Evolutionary conservation across 92 coral and sea anemone species (phyloP).

Genomic region (Palythoa caribaeorum): DNA sequence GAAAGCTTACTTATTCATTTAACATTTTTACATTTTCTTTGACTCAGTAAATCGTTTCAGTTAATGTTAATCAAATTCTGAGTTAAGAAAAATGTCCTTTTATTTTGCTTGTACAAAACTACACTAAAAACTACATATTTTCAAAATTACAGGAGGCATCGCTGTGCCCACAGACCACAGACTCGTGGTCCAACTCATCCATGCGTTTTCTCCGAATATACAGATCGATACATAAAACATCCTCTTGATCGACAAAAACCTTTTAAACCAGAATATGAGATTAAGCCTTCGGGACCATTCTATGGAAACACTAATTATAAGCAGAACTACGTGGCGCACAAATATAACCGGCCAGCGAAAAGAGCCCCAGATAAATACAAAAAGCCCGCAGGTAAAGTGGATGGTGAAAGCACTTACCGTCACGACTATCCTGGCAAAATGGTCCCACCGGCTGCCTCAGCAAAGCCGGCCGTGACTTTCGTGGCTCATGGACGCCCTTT

Average conservation of each 20-base stretch:
- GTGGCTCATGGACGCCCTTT: slow-evolving; percentile 84
- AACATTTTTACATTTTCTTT: neutral
- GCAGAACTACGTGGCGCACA: slow-evolving; percentile 83
- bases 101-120: neutral
- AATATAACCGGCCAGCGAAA: slow-evolving; percentile 82
- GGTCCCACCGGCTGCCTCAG: slow-evolving; percentile 88
- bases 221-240: slow-evolving; percentile 90
- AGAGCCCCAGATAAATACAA: slow-evolving; percentile 81
- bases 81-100: neutral
- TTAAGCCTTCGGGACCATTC: slow-evolving; percentile 88
- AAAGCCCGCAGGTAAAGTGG: slow-evolving; percentile 89
- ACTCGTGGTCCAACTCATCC: slow-evolving; percentile 77
- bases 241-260: slow-evolving; percentile 83
- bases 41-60: too few relatives aligned
- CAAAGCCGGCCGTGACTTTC: slow-evolving; percentile 85
- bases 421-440: slow-evolving; percentile 90
- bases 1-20: neutral
- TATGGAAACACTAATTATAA: slow-evolving; percentile 88
- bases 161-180: slow-evolving; percentile 94
- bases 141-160: slow-evolving; percentile 82
- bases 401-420: slow-evolving; percentile 84
- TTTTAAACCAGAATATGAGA: slow-evolving; percentile 89
- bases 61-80: too few relatives aligned
- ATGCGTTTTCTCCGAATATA: slow-evolving; percentile 95
- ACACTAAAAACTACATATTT: neutral